Conservation (phyloP, 2,113 vertebrate genomes). For the Rhizomys pruinosus region DNA sequence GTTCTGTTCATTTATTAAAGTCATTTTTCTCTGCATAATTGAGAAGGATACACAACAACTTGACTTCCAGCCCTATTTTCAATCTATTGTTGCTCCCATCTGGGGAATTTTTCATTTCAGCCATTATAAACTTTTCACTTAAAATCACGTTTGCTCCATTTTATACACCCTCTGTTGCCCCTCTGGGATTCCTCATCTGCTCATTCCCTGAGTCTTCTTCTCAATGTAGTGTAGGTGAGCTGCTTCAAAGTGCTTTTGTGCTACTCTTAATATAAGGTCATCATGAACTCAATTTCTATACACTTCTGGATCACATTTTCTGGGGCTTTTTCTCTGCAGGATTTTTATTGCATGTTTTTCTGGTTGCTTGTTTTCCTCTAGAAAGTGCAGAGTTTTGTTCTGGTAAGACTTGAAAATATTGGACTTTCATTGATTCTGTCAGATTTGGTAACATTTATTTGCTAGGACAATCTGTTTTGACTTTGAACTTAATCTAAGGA, state of each 20-base stretch:
- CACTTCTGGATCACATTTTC: background rate
- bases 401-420: background rate
- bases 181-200: background rate
- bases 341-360: background rate
- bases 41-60: no score
- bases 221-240: background rate
- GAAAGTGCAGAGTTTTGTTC: background rate
- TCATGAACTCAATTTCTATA: background rate
- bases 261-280: background rate
- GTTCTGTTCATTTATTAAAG: background rate
- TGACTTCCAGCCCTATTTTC: background rate
- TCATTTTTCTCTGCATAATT: background rate
- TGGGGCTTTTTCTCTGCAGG: background rate
- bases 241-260: background rate
- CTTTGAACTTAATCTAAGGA: background rate
- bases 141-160: background rate
- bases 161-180: background rate
- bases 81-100: background rate
- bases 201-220: background rate
- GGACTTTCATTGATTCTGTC: background rate
- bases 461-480: background rate
- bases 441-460: background rate
- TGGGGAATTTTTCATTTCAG: conserved; percentile 23
- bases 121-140: background rate
- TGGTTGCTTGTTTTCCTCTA: background rate